phyloP scores from a whole-genome alignment of 2,888 invertebrate genomes.

The Melikaiella ostensackeni region DNA sequence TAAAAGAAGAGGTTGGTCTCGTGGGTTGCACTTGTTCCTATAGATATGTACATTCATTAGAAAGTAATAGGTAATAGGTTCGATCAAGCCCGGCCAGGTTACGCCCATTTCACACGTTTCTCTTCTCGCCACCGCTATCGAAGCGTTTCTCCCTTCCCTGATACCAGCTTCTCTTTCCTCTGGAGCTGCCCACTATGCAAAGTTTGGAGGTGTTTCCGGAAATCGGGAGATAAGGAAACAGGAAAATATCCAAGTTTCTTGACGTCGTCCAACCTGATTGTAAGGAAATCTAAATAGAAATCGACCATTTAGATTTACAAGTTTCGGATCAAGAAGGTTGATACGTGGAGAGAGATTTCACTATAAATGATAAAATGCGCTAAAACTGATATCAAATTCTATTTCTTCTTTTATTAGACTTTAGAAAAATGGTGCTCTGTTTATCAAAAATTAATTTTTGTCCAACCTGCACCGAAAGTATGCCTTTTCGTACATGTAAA shows the following conservation, averaged over 20 bases:
- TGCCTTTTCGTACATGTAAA: too few relatives aligned
- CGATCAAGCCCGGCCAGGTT: conserved; percentile 60
- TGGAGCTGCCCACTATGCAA: conserved; percentile 7
- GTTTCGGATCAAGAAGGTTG: neutral
- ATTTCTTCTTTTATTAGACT: too few relatives aligned
- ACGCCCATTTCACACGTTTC: conserved; percentile 56
- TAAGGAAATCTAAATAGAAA: neutral
- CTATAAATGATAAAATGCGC: too few relatives aligned
- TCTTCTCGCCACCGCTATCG: conserved; percentile 57
- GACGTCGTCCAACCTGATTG: neutral
- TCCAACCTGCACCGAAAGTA: too few relatives aligned
- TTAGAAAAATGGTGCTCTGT: too few relatives aligned
- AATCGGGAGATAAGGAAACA: neutral
- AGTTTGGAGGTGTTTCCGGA: conserved; percentile 11
- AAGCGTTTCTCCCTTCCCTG: conserved; percentile 45
- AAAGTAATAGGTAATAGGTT: conserved; percentile 70
- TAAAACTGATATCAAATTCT: too few relatives aligned
- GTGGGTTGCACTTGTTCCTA: conserved; percentile 41
- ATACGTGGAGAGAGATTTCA: too few relatives aligned
- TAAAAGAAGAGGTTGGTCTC: conserved; percentile 3
- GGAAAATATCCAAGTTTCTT: neutral
- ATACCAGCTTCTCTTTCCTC: conserved; percentile 5
- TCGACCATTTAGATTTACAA: neutral
- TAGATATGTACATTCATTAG: conserved; percentile 62
- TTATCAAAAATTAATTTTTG: too few relatives aligned